A percentile compares a stretch with the other conserved stretches of the same genome.
phyloP scores from a whole-genome alignment of 2,113 vertebrate species.

The Platanista minor region DNA sequence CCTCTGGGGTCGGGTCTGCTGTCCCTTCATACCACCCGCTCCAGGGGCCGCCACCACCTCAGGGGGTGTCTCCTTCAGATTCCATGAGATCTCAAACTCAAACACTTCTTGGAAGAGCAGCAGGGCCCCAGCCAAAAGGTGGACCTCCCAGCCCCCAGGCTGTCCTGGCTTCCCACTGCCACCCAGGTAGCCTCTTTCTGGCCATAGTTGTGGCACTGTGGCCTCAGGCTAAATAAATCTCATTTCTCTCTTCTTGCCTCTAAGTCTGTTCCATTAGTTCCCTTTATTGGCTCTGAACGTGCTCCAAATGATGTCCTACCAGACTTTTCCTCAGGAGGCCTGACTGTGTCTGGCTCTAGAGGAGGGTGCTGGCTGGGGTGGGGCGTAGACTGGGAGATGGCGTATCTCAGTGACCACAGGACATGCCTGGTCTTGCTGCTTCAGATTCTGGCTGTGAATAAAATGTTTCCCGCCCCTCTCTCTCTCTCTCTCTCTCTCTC shows the following conservation, averaged over 20 bases:
- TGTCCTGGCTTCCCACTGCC: accelerated
- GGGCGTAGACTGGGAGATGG: too few species aligned
- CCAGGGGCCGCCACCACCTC: neutral
- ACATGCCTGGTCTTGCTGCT: neutral
- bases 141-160: neutral
- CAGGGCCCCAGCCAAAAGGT: too few species aligned
- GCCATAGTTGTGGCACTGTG: neutral
- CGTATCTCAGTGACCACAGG: neutral
- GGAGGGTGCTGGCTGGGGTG: accelerated
- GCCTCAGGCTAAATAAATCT: neutral
- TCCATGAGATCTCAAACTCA: neutral
- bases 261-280: neutral
- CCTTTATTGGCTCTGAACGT: neutral
- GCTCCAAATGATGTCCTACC: neutral
- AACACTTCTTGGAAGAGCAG: neutral
- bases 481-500: neutral
- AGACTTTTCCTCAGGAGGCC: neutral
- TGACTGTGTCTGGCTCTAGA: neutral
- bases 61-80: neutral
- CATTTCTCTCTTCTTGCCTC: neutral
- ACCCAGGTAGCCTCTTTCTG: neutral
- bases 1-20: neutral
- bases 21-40: neutral
- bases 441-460: neutral
- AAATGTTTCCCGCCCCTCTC: neutral